Conservation (phyloP, 1,140 invertebrate species). For the Battus philenor region DNA sequence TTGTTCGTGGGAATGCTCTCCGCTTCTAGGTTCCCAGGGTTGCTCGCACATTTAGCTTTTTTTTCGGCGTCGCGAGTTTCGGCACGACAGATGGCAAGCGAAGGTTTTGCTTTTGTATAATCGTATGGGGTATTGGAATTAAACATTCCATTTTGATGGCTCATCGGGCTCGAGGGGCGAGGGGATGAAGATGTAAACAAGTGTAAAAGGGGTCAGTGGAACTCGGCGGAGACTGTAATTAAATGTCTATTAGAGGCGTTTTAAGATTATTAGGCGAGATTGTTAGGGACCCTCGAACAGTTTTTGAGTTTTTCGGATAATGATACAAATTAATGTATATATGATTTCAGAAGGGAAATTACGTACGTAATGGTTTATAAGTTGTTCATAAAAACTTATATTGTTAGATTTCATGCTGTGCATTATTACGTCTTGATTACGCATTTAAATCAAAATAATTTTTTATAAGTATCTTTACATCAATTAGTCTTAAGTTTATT, state of each 20-base stretch:
- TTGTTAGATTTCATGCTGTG: too few species aligned
- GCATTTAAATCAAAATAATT: too few species aligned
- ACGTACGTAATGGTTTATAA: too few species aligned
- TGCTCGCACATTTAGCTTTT: conserved; percentile 68
- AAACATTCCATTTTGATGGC: conserved; percentile 72
- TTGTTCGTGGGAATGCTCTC: conserved; percentile 73
- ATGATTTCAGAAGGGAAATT: conserved; percentile 20
- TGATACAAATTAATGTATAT: conserved; percentile 40
- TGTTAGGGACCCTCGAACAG: conserved; percentile 35
- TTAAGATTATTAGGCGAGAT: conserved; percentile 63
- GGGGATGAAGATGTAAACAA: conserved; percentile 75
- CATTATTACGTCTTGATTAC: background rate
- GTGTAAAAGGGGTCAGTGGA: conserved; percentile 74
- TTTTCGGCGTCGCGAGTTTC: conserved; percentile 65
- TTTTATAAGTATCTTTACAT: too few species aligned
- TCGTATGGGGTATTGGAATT: conserved; percentile 71
- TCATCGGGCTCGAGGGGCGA: conserved; percentile 49
- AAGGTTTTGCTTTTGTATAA: conserved; percentile 65
- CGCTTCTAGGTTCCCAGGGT: conserved; percentile 72
- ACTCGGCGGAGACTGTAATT: conserved; percentile 60
- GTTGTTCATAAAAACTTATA: too few species aligned
- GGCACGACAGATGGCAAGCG: conserved; percentile 74
- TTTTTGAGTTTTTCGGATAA: conserved; percentile 46
- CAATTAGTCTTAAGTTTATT: too few species aligned
- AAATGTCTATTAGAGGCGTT: conserved; percentile 71